Conservation (phyloP, 2,797 vertebrate species). For the Macropus fuliginosus region DNA sequence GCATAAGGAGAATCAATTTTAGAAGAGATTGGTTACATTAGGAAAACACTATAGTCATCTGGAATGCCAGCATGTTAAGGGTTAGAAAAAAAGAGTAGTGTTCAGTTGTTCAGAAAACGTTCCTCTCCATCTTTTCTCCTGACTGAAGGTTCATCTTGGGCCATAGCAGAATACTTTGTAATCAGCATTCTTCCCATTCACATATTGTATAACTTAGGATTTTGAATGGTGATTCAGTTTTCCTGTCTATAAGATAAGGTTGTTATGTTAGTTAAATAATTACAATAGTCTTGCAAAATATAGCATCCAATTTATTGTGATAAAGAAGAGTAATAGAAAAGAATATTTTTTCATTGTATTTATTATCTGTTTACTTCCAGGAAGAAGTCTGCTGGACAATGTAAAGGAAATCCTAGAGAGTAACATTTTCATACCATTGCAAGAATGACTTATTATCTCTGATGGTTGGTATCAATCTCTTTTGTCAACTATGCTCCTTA, state of each 20-base stretch:
- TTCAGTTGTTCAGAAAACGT: not conserved
- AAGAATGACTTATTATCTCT: not conserved
- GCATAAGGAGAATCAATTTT: not conserved
- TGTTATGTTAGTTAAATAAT: not conserved
- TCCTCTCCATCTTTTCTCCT: not conserved
- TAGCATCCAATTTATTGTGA: not conserved
- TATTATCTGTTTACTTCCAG: not conserved
- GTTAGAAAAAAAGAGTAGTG: not conserved
- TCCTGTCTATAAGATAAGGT: slow-evolving; percentile 1
- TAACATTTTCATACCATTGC: not conserved
- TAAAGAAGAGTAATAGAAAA: slow-evolving; percentile 19
- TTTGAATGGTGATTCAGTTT: slow-evolving; percentile 31
- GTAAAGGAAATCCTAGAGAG: not conserved
- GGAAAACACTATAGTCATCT: not conserved
- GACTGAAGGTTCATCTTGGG: slow-evolving; percentile 38
- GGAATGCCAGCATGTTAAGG: not conserved
- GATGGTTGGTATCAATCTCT: not conserved
- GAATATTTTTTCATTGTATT: not conserved
- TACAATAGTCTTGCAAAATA: not conserved
- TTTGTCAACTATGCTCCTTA: not conserved
- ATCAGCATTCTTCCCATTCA: not conserved
- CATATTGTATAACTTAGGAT: not conserved
- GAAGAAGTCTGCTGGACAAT: not conserved
- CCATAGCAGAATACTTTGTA: not conserved
- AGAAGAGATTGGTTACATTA: not conserved